Evolutionary conservation across 2,888 invertebrate genomes (phyloP), one percentile per base, ranked within the genome.

Genomic region (Thymelicus lineola): DNA sequence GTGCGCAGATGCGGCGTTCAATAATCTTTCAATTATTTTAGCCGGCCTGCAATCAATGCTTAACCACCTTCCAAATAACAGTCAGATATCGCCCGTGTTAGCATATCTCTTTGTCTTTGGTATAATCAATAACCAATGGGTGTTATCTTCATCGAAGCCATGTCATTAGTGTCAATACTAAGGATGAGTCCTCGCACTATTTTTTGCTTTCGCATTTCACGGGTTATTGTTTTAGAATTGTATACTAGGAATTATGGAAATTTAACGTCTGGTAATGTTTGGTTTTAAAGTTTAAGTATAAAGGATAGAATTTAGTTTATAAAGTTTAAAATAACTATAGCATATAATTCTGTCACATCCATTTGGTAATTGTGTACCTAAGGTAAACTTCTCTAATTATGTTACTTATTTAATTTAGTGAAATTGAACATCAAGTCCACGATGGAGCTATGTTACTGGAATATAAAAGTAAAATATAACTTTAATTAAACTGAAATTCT

Each of bases 41-140:
- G 75, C 91, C 91, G 93, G 86, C 82, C 88, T 87, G 85, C 90
- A 89, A 93, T 93, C 90, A 88, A 82, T 82, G 82, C 79, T 84
- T 88, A 90, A 89, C 88, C 86, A 86, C 83, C 85, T 87, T 62
- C 68, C 45, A 55, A 91, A 89, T 88, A 84, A 74, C 72, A 80
- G 81, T 80, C 84, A 79, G 80, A 81, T 75, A 80, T 80, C 79
- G 77, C 76, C 75, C 75, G 74, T 80, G 78, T 81, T 81, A 79
- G 80, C 77, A 78, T 78, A 74, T 77, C 75, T 76, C 75, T 75
- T 75, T 76, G 74, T 75, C 73, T 75, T 73, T 77, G 75, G 76
- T 75, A 73, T 76, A 74, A 76, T 77, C 75, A 76, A 77, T 79
- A 76, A 79, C 57, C 62, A 14, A 68, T 68, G 68, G 55, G 57